Evolutionary conservation across 37 sponge, comb jelly and placozoan species (phyloP), one percentile per base, ranked within the genome.

Genomic region (Dysidea cf. avara): DNA sequence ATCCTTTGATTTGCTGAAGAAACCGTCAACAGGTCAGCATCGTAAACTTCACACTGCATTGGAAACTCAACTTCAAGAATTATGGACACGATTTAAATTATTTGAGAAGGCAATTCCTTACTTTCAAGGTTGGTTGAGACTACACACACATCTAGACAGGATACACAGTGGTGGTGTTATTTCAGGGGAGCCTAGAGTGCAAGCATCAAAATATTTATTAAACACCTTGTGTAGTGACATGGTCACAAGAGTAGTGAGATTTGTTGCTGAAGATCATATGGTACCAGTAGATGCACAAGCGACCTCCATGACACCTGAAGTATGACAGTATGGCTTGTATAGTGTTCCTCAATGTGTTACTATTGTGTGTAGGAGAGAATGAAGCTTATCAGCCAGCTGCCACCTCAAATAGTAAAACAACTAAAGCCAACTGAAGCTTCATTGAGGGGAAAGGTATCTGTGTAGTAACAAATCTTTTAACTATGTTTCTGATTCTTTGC

Each of bases 161-260:
- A n/a, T n/a, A n/a, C n/a, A n/a, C n/a, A n/a, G n/a, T n/a, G n/a
- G n/a, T n/a, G 12, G 37, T n/a, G 52, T 58, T 16, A 59, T 28
- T 69, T 17, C 57, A 85, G 85, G 75, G 24, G 71, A 77, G 36
- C 30, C 74, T 26, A 50, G 36, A 32, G 35, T 69, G 6, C 86
- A 85, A 38, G 67, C 86, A 33, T 74, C 69, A 20, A 85, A 81
- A 40, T 85, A 86, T 53, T 73, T 91, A 1, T 76, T 91, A 2
- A 76, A 62, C 7, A 86, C 92, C 13, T 18, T 91, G 11, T 91
- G 92, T 34, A 53, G 87, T 21, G 83, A 85, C 32, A 34, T 91
- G 52, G 58, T 55, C 1, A 82, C 77, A 35, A 56, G 66, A 26
- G 53, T 91, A 1, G 29, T 91, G 14, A 7, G 43, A 4, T 74